phyloP scores from a whole-genome alignment of 2,113 vertebrate genomes.

The Thalassarche chlororhynchos region DNA sequence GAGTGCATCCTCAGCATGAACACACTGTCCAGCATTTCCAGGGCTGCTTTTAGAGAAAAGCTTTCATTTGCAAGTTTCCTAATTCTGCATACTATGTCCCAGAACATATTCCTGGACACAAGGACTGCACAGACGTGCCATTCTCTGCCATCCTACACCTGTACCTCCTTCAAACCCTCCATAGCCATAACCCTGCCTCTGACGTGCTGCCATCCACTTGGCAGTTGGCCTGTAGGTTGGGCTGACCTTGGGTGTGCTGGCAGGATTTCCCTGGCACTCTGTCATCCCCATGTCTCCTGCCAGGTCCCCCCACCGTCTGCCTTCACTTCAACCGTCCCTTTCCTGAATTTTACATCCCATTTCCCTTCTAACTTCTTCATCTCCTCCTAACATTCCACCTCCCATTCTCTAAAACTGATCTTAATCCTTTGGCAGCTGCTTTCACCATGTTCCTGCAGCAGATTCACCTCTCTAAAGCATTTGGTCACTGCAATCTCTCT shows the following conservation, averaged over 20 bases:
- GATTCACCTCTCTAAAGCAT: background rate
- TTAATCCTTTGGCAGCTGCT: background rate
- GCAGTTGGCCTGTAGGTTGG: conserved; percentile 69
- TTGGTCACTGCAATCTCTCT: background rate
- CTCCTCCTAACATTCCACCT: background rate
- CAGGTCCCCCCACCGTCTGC: background rate
- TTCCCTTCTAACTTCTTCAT: conserved; percentile 29
- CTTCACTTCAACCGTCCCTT: background rate
- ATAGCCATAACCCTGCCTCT: conserved; percentile 33
- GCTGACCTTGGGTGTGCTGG: conserved; percentile 70
- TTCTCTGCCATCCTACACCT: conserved; percentile 10
- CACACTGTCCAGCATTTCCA: background rate
- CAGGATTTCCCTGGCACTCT: conserved; percentile 68
- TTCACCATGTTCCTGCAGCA: background rate
- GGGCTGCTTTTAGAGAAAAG: background rate
- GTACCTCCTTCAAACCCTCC: conserved; percentile 35
- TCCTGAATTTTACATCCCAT: conserved; percentile 6
- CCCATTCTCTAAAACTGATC: background rate
- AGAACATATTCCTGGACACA: background rate
- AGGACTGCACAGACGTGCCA: background rate
- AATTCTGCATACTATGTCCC: background rate
- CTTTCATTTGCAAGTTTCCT: background rate
- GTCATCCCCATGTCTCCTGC: conserved; percentile 56
- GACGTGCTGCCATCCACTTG: conserved; percentile 38
- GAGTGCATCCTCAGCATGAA: background rate